Percentiles rank a stretch among this genome's conserved stretches.
Conservation (phyloP, 2,113 vertebrate species). For the Sclerurus mexicanus region DNA sequence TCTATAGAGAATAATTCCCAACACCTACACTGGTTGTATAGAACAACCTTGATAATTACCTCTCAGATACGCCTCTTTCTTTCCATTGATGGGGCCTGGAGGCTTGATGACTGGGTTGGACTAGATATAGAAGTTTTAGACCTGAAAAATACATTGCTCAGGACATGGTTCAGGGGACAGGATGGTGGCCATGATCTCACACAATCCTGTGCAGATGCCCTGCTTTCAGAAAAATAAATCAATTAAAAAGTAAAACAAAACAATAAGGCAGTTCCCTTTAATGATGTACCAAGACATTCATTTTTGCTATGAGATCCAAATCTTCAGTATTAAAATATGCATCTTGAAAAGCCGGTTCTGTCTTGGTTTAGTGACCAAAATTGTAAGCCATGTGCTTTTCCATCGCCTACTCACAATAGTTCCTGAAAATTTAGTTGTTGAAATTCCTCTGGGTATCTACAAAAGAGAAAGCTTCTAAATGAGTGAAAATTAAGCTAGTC, state of each 20-base stretch:
- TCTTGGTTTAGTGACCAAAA: neutral
- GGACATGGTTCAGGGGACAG: neutral
- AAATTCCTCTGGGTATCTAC: neutral
- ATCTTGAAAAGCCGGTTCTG: neutral
- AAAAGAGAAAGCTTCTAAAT: neutral
- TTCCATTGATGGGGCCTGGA: neutral
- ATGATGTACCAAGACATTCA: rapidly evolving
- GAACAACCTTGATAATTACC: neutral
- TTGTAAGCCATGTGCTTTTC: neutral
- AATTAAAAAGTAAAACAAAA: neutral
- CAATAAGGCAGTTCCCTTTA: neutral
- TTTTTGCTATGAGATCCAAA: neutral
- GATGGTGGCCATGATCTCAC: neutral
- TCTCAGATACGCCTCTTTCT: neutral
- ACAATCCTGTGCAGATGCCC: neutral
- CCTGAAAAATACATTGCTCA: neutral
- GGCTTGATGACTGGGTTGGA: neutral
- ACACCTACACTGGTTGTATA: rapidly evolving
- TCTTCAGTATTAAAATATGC: neutral
- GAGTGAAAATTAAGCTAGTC: neutral
- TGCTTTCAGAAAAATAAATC: neutral
- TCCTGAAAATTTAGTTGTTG: neutral
- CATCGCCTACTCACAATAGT: neutral
- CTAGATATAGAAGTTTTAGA: neutral
- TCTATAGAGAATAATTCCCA: neutral